Evolutionary conservation across 2,797 vertebrate species (phyloP).

Genomic region (Phrynocephalus vlangalii): DNA sequence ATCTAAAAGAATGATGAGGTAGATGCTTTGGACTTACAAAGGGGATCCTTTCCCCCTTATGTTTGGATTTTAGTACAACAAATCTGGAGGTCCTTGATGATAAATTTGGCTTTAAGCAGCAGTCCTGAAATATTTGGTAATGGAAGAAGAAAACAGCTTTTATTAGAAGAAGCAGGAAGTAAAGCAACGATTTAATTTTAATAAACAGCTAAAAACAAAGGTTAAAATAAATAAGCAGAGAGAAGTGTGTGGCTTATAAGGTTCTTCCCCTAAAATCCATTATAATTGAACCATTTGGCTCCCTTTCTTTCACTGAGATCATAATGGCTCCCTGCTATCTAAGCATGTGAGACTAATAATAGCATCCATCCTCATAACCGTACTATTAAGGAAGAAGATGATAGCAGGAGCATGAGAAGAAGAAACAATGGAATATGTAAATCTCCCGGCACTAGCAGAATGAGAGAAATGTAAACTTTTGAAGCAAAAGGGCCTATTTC

Average conservation of each 20-base stretch:
- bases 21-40: neutral
- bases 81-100: neutral
- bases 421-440: conserved; percentile 61
- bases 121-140: neutral
- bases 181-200: neutral
- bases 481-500: conserved; percentile 26
- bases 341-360: conserved; percentile 68
- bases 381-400: conserved; percentile 62
- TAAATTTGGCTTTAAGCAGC: conserved; percentile 10
- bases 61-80: neutral
- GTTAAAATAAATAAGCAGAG: conserved; percentile 47
- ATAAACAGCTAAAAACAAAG: conserved; percentile 35
- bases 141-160: conserved; percentile 13
- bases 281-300: conserved; percentile 64
- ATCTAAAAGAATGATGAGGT: neutral
- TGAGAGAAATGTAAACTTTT: conserved; percentile 46
- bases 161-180: neutral
- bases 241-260: conserved; percentile 30
- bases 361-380: conserved; percentile 63
- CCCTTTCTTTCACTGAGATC: conserved; percentile 53
- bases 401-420: conserved; percentile 66
- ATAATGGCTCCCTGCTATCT: conserved; percentile 60
- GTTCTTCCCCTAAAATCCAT: conserved; percentile 54
- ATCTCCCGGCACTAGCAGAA: conserved; percentile 61
- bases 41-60: neutral